phyloP scores from a whole-genome alignment of 2,888 invertebrate species.

The Andrena praecox region DNA sequence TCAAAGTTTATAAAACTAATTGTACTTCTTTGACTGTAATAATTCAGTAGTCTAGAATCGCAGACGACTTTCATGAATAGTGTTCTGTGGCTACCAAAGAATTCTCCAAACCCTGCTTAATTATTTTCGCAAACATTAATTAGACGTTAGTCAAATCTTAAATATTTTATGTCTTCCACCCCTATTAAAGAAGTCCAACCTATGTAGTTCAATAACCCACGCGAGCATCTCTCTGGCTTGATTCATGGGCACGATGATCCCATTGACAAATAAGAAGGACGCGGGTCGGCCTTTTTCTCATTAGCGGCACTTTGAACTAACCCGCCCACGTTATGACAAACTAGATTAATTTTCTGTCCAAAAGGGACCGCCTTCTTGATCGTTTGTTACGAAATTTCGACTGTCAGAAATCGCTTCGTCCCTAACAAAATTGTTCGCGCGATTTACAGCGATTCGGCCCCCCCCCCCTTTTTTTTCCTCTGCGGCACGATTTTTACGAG shows the following conservation, averaged over 20 bases:
- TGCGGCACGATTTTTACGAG: constrained; percentile 22
- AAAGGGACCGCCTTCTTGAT: constrained; percentile 77
- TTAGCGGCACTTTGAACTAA: constrained; percentile 85
- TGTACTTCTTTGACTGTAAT: too few relatives aligned
- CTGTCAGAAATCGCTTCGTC: constrained; percentile 75
- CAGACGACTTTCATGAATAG: background rate
- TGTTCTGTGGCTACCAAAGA: background rate
- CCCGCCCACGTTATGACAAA: constrained; percentile 85
- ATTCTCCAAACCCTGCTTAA: background rate
- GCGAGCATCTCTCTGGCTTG: constrained; percentile 68
- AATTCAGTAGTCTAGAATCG: background rate
- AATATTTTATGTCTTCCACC: constrained; percentile 6
- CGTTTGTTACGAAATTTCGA: constrained; percentile 84
- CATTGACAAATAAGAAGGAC: constrained; percentile 83
- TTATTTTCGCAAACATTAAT: constrained; percentile 27
- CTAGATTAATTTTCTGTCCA: constrained; percentile 84
- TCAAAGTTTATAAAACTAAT: too few relatives aligned
- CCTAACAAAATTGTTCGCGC: constrained; percentile 46
- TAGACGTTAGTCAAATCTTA: constrained; percentile 6
- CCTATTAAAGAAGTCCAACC: background rate
- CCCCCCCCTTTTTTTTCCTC: constrained; percentile 1
- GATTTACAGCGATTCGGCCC: constrained; percentile 22
- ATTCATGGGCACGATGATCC: constrained; percentile 80
- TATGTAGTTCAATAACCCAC: constrained; percentile 42
- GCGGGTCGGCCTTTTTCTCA: constrained; percentile 82